Percentiles rank a stretch among this genome's conserved stretches.
These are phyloP conservation scores for Panthera tigris DNA, from an alignment of 2,113 vertebrate genomes.

Conservation along the genomic window DNA sequence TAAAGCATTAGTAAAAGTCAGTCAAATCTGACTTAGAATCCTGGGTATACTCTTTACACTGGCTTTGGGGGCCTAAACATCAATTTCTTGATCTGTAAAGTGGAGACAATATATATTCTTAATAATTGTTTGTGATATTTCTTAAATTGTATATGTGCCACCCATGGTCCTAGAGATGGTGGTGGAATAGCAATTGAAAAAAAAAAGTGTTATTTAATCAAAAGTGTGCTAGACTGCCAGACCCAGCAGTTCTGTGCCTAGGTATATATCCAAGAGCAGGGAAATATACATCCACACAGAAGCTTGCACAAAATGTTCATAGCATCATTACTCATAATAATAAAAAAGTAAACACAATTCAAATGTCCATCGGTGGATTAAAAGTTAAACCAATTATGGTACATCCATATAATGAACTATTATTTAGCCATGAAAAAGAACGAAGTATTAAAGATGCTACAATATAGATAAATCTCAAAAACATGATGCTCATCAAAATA, in stretches of 20 bases:
- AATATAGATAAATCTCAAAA: background rate
- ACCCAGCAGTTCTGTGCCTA: background rate
- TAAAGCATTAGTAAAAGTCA: background rate
- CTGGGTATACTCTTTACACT: background rate
- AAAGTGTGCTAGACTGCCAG: background rate
- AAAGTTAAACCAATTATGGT: background rate
- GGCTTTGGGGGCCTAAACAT: background rate
- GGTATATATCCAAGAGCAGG: background rate
- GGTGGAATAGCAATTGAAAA: background rate
- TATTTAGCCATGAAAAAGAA: background rate
- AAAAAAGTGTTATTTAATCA: background rate
- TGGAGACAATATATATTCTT: background rate
- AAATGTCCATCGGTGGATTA: background rate
- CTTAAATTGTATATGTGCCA: background rate
- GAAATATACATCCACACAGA: background rate
- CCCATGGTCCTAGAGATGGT: background rate
- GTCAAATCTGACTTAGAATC: background rate
- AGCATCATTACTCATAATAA: background rate
- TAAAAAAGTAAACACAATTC: background rate
- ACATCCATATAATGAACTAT: background rate
- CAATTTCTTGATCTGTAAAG: background rate
- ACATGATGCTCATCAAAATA: background rate
- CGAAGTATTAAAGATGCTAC: background rate
- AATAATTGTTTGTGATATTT: background rate
- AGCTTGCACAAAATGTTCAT: background rate